Conservation (phyloP, 2,888 invertebrate species). For the Mesorhabditis spiculigera region DNA sequence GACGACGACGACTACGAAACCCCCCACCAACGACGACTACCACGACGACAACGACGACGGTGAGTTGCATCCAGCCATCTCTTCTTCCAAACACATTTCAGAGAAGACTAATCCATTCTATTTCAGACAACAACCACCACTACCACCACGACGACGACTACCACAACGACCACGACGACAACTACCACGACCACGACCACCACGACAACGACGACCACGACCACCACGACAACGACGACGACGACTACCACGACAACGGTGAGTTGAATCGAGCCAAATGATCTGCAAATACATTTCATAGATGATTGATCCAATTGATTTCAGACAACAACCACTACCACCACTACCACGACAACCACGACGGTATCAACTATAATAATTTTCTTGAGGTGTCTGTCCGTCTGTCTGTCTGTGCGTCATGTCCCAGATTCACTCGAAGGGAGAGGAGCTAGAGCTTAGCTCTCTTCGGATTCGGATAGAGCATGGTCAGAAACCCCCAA, state of each 20-base stretch:
- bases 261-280: background rate
- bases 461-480: too few species aligned
- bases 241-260: background rate
- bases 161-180: background rate
- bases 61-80: too few species aligned
- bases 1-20: constrained; percentile 7
- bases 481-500: too few species aligned
- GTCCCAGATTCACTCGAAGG: too few species aligned
- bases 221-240: background rate
- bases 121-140: background rate
- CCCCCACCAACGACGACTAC: constrained; percentile 7
- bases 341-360: background rate
- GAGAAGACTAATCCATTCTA: too few species aligned
- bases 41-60: constrained; percentile 1
- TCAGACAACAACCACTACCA: background rate
- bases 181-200: background rate
- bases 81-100: too few species aligned
- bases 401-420: too few species aligned
- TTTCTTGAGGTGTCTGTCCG: background rate
- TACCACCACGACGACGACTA: background rate
- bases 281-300: too few species aligned
- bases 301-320: too few species aligned
- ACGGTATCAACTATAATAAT: background rate
- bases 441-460: too few species aligned
- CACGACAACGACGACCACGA: background rate